These are phyloP conservation scores for Papilio polytes DNA, from an alignment of 1,140 invertebrate species.

Conservation along the genomic window DNA sequence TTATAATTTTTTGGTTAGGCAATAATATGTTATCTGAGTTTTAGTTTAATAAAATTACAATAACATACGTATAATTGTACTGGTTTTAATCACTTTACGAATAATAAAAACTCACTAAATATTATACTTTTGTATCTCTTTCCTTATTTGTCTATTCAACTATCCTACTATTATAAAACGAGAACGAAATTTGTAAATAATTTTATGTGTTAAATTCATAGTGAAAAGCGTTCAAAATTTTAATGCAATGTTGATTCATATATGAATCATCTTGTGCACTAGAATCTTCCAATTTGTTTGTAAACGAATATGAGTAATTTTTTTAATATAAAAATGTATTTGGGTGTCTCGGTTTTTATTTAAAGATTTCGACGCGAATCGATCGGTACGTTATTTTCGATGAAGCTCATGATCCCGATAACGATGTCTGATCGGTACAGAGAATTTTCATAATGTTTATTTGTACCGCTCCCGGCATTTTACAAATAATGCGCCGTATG, in stretches of 20 bases:
- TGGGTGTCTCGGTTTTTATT: not conserved
- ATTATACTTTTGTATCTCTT: not conserved
- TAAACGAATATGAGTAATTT: not conserved
- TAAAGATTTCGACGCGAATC: slow-evolving; percentile 10
- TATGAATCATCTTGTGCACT: not conserved
- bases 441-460: slow-evolving; percentile 23
- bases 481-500: slow-evolving; percentile 6
- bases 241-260: not conserved
- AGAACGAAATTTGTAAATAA: no score
- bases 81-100: no score
- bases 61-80: no score
- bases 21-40: no score
- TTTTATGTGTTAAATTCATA: no score
- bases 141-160: not conserved
- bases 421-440: slow-evolving; percentile 16
- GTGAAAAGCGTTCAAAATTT: not conserved
- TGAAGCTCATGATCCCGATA: slow-evolving; percentile 4
- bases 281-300: slow-evolving; percentile 7
- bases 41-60: no score
- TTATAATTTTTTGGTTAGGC: no score
- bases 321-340: not conserved
- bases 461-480: slow-evolving; percentile 10
- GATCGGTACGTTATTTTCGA: slow-evolving; percentile 19
- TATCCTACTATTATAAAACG: not conserved
- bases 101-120: not conserved